These are phyloP conservation scores for Melanotaenia parkinsoni DNA, from an alignment of 2,797 vertebrate genomes.

Conservation along the genomic window DNA sequence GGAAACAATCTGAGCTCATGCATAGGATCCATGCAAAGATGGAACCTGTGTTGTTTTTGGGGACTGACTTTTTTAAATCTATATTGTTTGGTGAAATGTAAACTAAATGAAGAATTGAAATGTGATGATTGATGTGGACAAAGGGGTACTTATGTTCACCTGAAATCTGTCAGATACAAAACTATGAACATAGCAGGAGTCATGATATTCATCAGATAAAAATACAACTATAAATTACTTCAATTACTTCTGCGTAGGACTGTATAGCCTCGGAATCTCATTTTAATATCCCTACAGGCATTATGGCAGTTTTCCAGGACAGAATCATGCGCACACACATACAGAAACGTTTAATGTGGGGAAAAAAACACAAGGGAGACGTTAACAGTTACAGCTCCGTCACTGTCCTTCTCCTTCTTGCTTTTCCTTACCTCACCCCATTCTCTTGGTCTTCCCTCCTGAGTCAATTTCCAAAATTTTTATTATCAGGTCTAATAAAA, in stretches of 20 bases:
- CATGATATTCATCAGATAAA: background rate
- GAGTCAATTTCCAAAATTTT: slow-evolving; percentile 39
- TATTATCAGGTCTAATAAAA: slow-evolving; percentile 72
- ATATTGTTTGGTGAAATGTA: background rate
- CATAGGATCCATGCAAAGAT: too few species aligned
- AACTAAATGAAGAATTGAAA: too few species aligned
- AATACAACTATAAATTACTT: background rate
- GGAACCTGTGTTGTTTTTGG: too few species aligned
- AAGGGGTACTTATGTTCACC: background rate
- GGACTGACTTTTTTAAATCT: background rate
- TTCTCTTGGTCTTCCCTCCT: slow-evolving; percentile 20
- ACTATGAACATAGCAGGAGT: background rate
- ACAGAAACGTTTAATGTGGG: slow-evolving; percentile 11
- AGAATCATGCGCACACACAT: slow-evolving; percentile 17
- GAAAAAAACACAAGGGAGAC: slow-evolving; percentile 39
- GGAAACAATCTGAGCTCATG: too few species aligned
- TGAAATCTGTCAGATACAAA: background rate
- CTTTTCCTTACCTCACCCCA: slow-evolving; percentile 17
- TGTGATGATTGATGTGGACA: too few species aligned
- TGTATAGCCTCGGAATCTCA: slow-evolving; percentile 47
- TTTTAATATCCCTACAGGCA: slow-evolving; percentile 41
- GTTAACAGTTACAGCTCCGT: slow-evolving; percentile 42
- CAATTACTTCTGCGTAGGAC: background rate
- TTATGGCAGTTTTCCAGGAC: slow-evolving; percentile 33
- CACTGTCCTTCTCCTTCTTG: slow-evolving; percentile 21